Base-by-base conservation (phyloP, 2,888 invertebrate genomes). In the Hyles lineata region DNA sequence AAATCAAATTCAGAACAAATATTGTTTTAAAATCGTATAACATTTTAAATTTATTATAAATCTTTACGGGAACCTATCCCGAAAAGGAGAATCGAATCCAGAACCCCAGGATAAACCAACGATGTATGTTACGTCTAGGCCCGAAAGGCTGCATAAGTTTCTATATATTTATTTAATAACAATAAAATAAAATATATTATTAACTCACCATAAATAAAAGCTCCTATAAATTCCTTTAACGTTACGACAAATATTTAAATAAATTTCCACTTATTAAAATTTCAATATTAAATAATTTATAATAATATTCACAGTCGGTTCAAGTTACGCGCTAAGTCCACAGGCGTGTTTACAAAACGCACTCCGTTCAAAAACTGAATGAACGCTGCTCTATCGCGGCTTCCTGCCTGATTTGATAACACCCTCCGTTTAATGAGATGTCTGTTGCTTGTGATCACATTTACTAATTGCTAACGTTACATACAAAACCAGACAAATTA, bases 321-420 rank as follows among this genome's bases (percentile, higher is more conserved):
- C 15, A 67, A 63, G 63, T 50, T 63, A 63, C 35, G 35, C 35
- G 35, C 3, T 19, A 63, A 60, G 32, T 52, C 23, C 15, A 43
- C 67, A 60, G 19, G 78, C 90, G 90, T 90, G 90, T 87, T 85
- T 82, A 87, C 88, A 84, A 85, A 84, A 78, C 85, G 84, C 77
- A 81, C 80, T 84, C 82, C 83, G 85, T 85, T 84, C 89, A 87
- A 88, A 89, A 89, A 91, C 89, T 91, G 91, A 91, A 91, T 91
- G 90, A 90, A 88, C 85, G 79, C 74, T 79, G 79, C 82, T 85
- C 81, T 89, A 90, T 88, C 89, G 82, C 75, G 72, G 83, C 81
- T 90, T 92, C 92, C 92, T 88, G 91, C 80, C 85, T 80, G 76
- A 79, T 79, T 82, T 87, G 92, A 92, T 92, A 92, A 90, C 87